Evolutionary conservation across 2,113 vertebrate species (phyloP), one percentile per base, ranked within the genome.

Genomic region (Perca flavescens): DNA sequence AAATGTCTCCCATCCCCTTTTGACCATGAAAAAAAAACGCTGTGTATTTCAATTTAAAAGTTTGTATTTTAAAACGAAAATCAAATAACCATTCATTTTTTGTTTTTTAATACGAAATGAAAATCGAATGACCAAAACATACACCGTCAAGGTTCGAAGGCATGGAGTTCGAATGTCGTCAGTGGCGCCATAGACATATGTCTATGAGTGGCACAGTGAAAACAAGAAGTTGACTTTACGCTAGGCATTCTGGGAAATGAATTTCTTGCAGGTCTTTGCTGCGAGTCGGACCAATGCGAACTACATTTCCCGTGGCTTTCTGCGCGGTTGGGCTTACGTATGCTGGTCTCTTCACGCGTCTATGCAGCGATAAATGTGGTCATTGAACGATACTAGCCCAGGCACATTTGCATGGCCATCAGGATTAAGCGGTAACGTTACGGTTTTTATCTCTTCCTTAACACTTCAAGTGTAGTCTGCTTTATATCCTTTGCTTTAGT

Each of bases 281-380:
- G 1, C 1, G 0, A 0, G 0, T 11, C 0, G 0, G 1, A 4
- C 0, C 1, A 0, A 1, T 0, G 0, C 0, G 4, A 70, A 94
- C 91, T 81, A 56, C 78, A 86, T 86, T 89, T 92, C 92, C 94
- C 94, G 3, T 52, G n/a, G 2, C 15, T 10, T 88, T 13, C 2
- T 54, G 79, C 79, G 46, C 60, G 1, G 28, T 7, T 2, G 0
- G 60, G 69, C 74, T 53, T 54, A 79, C 91, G 40, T 43, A 92
- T 54, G 86, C 85, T 74, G 81, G 40, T 43, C 74, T 46, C 28
- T 73, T 54, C 91, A 70, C 78, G 66, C 82, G 47, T 68, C 84
- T 6, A 63, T 11, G 63, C 56, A 68, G 40, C 12, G 62, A 71
- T 61, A 89, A 88, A 87, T 91, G 87, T 85, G 85, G 52, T 87